Percentiles rank a stretch among this genome's conserved stretches.
phyloP scores from a whole-genome alignment of 2,113 vertebrate genomes.

The Ammodramus savannarum region DNA sequence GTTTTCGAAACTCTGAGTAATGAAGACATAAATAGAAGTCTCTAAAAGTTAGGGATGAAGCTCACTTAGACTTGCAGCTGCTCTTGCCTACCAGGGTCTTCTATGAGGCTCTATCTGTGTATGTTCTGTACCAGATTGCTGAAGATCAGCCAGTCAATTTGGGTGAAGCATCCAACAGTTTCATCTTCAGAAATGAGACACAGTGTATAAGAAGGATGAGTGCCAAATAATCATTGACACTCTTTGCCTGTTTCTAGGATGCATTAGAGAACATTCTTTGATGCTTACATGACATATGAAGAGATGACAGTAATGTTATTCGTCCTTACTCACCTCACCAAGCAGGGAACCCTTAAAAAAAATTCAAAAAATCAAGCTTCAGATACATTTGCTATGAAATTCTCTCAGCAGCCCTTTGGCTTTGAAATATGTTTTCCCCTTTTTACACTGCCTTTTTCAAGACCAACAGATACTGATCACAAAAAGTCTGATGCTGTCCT shows the following conservation, averaged over 20 bases:
- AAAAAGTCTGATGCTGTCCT: neutral
- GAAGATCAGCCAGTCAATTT: neutral
- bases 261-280: neutral
- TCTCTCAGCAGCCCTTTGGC: neutral
- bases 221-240: neutral
- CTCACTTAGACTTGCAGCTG: neutral
- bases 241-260: neutral
- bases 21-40: neutral
- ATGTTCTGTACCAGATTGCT: neutral
- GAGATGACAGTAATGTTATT: neutral
- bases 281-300: neutral
- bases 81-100: neutral
- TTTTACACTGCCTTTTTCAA: neutral
- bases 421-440: neutral
- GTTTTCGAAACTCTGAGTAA: neutral
- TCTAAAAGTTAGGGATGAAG: neutral
- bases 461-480: neutral
- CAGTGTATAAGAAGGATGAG: neutral
- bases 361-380: neutral
- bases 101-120: neutral
- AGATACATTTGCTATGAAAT: neutral
- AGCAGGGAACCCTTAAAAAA: neutral
- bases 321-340: neutral
- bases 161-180: neutral
- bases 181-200: neutral